Percentiles rank a stretch among this genome's conserved stretches.
These are phyloP conservation scores for Sympetrum striolatum DNA, from an alignment of 2,888 invertebrate species.

Conservation along the genomic window DNA sequence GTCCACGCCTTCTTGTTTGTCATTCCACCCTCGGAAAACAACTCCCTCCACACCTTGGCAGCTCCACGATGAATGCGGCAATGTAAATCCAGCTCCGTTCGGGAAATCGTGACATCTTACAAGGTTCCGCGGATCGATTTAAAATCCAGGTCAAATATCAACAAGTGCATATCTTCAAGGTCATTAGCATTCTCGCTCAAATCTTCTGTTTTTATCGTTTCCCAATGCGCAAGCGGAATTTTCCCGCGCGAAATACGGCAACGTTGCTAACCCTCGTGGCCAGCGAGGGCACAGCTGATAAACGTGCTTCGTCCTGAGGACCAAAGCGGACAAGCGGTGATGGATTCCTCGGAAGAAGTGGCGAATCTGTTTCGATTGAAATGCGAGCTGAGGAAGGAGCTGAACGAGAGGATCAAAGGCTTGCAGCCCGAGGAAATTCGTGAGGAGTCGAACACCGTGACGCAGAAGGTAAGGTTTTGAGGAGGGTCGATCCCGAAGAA, in stretches of 20 bases:
- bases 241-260: conserved; percentile 23
- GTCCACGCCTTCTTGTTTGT: too few species aligned
- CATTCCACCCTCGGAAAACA: too few species aligned
- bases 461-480: not conserved
- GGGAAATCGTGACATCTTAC: too few species aligned
- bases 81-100: too few species aligned
- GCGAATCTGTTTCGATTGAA: not conserved
- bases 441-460: not conserved
- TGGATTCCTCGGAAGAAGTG: not conserved
- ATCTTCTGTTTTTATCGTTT: too few species aligned
- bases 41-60: too few species aligned
- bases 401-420: not conserved
- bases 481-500: not conserved
- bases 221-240: not conserved
- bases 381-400: not conserved
- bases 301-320: not conserved
- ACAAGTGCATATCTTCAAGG: too few species aligned
- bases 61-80: too few species aligned
- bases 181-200: too few species aligned
- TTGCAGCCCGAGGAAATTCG: not conserved
- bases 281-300: not conserved
- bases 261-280: not conserved
- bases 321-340: not conserved
- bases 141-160: too few species aligned
- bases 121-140: too few species aligned